phyloP scores from a whole-genome alignment of 2,888 invertebrate species.

The Sesia bembeciformis region DNA sequence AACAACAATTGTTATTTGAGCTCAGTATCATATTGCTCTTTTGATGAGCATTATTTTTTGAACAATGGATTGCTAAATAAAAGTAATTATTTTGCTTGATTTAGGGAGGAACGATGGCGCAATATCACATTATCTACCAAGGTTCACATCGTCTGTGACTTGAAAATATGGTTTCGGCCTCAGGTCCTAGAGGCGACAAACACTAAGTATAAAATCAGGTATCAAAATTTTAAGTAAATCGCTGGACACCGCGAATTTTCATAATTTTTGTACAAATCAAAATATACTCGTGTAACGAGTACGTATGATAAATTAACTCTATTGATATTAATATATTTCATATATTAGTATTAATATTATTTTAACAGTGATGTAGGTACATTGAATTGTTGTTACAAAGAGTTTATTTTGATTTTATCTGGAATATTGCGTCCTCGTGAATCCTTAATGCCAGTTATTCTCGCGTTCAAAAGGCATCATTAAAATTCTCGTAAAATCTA shows the following conservation, averaged over 20 bases:
- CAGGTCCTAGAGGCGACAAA: slow-evolving; percentile 9
- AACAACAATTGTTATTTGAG: too few relatives aligned
- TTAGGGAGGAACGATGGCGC: slow-evolving; percentile 66
- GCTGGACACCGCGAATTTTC: slow-evolving; percentile 16
- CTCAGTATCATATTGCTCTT: too few relatives aligned
- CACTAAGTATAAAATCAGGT: slow-evolving; percentile 17
- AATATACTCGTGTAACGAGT: background rate
- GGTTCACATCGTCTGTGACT: slow-evolving; percentile 37
- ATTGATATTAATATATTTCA: too few relatives aligned
- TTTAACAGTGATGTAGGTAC: too few relatives aligned
- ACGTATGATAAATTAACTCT: too few relatives aligned
- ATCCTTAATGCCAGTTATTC: slow-evolving; percentile 53
- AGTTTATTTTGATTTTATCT: slow-evolving; percentile 5
- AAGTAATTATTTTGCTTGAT: slow-evolving; percentile 29
- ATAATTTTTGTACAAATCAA: background rate
- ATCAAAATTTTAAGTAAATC: slow-evolving; percentile 9
- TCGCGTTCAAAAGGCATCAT: too few relatives aligned
- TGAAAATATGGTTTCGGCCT: slow-evolving; percentile 17
- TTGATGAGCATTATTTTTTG: too few relatives aligned
- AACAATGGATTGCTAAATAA: too few relatives aligned
- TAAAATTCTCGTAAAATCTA: too few relatives aligned
- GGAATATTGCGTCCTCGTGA: slow-evolving; percentile 64
- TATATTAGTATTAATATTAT: too few relatives aligned
- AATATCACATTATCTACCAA: slow-evolving; percentile 47
- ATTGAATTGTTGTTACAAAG: background rate